These are phyloP conservation scores for Crotalus tigris DNA, from an alignment of 2,113 vertebrate genomes.

Conservation along the genomic window DNA sequence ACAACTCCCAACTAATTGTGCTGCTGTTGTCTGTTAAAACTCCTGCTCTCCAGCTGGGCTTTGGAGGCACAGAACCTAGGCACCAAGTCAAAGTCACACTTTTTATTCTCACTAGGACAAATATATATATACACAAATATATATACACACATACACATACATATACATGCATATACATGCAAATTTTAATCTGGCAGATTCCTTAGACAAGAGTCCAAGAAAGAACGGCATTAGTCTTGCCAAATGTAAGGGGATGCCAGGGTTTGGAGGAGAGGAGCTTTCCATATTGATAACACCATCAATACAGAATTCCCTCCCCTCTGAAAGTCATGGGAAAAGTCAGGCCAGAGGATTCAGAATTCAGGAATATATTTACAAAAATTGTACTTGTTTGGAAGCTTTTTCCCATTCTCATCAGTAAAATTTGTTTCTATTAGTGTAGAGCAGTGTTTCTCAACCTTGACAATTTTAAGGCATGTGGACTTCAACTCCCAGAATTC, in stretches of 20 bases:
- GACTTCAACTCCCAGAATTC: no score
- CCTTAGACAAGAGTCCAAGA: slow-evolving; percentile 55
- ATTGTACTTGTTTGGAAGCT: background rate
- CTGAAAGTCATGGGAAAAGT: background rate
- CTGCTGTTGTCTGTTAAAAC: slow-evolving; percentile 79
- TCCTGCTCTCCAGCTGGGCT: slow-evolving; percentile 78
- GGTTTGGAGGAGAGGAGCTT: background rate
- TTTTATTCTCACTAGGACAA: slow-evolving; percentile 69
- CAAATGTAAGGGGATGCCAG: slow-evolving; percentile 2
- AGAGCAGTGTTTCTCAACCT: no score
- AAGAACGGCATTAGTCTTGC: slow-evolving; percentile 52
- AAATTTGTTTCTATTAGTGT: background rate
- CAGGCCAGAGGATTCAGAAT: background rate
- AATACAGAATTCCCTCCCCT: background rate
- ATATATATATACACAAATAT: slow-evolving; percentile 63
- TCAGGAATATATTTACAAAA: background rate
- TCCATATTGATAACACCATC: background rate
- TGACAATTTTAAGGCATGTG: no score
- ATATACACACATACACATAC: slow-evolving; percentile 18
- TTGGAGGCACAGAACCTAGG: slow-evolving; percentile 75
- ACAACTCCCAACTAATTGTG: slow-evolving; percentile 82
- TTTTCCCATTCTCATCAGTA: background rate
- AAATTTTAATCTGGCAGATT: slow-evolving; percentile 71
- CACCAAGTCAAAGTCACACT: slow-evolving; percentile 71
- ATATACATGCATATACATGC: slow-evolving; percentile 50